A percentile compares a stretch with the other conserved stretches of the same genome.
These are phyloP conservation scores for Parnassius apollo DNA, from an alignment of 2,888 invertebrate species.

Conservation along the genomic window DNA sequence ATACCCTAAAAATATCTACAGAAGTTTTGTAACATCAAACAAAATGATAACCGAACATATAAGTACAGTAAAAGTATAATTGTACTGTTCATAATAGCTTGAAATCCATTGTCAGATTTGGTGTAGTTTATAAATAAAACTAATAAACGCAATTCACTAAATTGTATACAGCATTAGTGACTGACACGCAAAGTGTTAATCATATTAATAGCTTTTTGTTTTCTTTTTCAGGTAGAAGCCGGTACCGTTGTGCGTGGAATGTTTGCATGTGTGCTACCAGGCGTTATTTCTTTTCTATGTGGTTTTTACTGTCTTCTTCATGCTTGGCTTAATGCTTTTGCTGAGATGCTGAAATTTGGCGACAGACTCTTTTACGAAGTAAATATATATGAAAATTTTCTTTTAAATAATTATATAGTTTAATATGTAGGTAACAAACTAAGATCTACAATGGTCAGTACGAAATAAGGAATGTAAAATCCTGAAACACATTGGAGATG, in stretches of 20 bases:
- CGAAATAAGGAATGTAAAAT: constrained; percentile 15
- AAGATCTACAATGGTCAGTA: constrained; percentile 3
- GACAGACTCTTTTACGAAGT: constrained; percentile 86
- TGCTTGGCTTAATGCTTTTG: constrained; percentile 94
- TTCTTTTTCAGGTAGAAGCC: constrained; percentile 48
- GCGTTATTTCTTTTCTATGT: constrained; percentile 84
- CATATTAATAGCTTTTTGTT: neutral
- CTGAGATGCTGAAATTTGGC: constrained; percentile 93
- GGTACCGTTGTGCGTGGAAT: constrained; percentile 79
- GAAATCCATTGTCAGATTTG: too few species aligned
- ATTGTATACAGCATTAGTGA: neutral
- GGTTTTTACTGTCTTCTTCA: constrained; percentile 95
- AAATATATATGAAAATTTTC: constrained; percentile 13
- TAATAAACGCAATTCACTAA: neutral
- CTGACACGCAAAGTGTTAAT: constrained; percentile 1
- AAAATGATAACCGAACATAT: too few species aligned
- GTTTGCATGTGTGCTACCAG: constrained; percentile 88
- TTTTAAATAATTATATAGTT: neutral
- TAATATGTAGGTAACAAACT: neutral
- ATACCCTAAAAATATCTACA: constrained; percentile 10
- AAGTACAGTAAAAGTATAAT: too few species aligned
- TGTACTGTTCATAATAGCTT: too few species aligned
- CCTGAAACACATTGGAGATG: constrained; percentile 16
- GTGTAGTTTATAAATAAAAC: too few species aligned
- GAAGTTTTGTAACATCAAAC: too few species aligned